Conservation (phyloP, 2,888 invertebrate species). For the Lithodes maja region DNA sequence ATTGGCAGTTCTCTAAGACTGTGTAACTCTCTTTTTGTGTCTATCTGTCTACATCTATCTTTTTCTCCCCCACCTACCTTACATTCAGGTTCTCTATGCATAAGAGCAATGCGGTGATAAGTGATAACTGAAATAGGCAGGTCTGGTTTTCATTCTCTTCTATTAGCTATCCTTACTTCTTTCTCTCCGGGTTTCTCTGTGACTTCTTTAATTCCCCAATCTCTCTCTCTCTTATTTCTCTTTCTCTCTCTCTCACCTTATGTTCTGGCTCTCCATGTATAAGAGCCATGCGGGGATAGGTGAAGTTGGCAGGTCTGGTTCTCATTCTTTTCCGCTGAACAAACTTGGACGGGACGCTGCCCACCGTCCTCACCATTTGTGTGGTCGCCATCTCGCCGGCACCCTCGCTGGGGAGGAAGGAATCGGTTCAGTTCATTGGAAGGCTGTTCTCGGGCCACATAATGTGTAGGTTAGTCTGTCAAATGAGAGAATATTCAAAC, state of each 20-base stretch:
- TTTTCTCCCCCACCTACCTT: conserved; percentile 37
- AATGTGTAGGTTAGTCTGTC: no score
- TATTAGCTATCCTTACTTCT: not conserved
- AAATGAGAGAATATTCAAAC: no score
- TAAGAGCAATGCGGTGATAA: conserved; percentile 50
- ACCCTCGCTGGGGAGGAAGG: no score
- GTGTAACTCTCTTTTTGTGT: no score
- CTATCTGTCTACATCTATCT: not conserved
- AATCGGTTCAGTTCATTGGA: no score
- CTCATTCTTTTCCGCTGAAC: conserved; percentile 51
- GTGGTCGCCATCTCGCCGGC: conserved; percentile 45
- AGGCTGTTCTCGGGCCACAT: no score
- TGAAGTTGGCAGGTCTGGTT: conserved; percentile 29
- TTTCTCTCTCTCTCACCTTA: conserved; percentile 36
- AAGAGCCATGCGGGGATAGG: conserved; percentile 48
- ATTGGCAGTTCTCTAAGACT: no score
- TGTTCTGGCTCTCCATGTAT: conserved; percentile 64
- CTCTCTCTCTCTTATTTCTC: not conserved
- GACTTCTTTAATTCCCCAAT: no score
- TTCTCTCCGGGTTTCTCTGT: no score
- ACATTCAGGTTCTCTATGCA: conserved; percentile 61
- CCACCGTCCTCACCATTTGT: conserved; percentile 50
- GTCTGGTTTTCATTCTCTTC: conserved; percentile 43
- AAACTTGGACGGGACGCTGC: conserved; percentile 61
- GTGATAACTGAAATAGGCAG: not conserved